Evolutionary conservation across 2,797 vertebrate genomes (phyloP).

Genomic region (Coracias cyanogaster): DNA sequence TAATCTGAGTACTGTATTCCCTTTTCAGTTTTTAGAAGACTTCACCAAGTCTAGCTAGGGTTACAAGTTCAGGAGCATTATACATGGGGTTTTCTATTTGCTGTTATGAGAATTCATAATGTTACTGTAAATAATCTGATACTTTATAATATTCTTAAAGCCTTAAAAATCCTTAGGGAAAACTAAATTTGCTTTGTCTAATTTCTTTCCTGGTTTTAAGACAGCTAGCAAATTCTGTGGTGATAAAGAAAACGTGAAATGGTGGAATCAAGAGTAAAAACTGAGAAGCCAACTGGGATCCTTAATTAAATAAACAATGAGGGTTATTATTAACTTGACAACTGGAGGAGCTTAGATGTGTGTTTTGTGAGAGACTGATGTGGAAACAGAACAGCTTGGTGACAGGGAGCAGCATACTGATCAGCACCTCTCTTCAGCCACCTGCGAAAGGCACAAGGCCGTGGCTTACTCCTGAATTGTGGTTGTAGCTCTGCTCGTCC

Average conservation of each 20-base stretch:
- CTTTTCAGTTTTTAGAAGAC: background rate
- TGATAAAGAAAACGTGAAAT: background rate
- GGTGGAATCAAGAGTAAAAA: background rate
- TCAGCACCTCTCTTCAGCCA: background rate
- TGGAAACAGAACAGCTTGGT: background rate
- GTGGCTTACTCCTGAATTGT: background rate
- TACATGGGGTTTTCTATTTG: rapidly evolving
- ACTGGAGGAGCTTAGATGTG: background rate
- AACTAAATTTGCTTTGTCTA: background rate
- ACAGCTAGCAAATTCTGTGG: background rate
- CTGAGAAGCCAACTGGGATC: background rate
- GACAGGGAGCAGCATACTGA: background rate
- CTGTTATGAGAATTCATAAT: background rate
- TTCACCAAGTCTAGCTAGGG: background rate
- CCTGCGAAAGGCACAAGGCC: background rate
- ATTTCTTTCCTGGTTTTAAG: background rate
- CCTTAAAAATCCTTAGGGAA: background rate
- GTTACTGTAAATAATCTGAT: background rate
- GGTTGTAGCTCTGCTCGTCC: background rate
- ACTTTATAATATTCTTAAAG: background rate
- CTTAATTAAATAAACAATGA: background rate
- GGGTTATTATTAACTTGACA: background rate
- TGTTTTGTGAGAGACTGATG: background rate
- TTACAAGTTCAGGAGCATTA: background rate
- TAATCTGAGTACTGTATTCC: background rate